phyloP scores from a whole-genome alignment of 2,797 vertebrate species.

The Sphaeramia orbicularis region DNA sequence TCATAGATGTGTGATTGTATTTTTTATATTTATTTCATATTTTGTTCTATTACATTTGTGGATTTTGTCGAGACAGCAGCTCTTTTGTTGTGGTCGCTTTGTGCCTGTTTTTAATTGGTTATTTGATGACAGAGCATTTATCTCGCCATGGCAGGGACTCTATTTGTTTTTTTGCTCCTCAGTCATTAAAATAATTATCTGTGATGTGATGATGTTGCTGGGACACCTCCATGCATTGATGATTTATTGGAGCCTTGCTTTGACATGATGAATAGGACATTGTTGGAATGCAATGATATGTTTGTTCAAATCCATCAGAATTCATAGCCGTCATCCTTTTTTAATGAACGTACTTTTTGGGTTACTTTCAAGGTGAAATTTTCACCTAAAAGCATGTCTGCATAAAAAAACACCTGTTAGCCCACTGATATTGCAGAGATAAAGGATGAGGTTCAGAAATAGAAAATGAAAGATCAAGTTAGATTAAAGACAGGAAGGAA shows the following conservation, averaged over 20 bases:
- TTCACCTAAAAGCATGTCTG: background rate
- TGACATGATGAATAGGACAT: too few relatives aligned
- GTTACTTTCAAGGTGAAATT: background rate
- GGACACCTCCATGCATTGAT: background rate
- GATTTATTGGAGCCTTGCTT: too few relatives aligned
- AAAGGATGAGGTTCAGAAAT: background rate
- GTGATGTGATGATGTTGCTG: background rate
- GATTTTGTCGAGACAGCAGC: slow-evolving; percentile 26
- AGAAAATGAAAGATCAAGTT: background rate
- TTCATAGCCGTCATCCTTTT: background rate
- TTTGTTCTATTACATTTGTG: background rate
- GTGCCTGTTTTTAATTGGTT: slow-evolving; percentile 24
- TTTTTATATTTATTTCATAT: background rate
- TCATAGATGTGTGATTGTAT: background rate
- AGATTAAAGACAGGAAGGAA: background rate
- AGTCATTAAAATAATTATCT: background rate
- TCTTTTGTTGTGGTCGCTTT: slow-evolving; percentile 29
- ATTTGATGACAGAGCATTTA: slow-evolving; percentile 34
- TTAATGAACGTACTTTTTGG: background rate
- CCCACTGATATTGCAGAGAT: background rate
- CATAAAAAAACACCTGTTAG: slow-evolving; percentile 42
- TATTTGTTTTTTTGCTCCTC: slow-evolving; percentile 9
- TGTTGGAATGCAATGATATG: background rate
- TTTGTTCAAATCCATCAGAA: background rate
- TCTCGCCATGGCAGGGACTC: slow-evolving; percentile 8